phyloP scores from a whole-genome alignment of 2,113 vertebrate species.

The Silurus glanis region DNA sequence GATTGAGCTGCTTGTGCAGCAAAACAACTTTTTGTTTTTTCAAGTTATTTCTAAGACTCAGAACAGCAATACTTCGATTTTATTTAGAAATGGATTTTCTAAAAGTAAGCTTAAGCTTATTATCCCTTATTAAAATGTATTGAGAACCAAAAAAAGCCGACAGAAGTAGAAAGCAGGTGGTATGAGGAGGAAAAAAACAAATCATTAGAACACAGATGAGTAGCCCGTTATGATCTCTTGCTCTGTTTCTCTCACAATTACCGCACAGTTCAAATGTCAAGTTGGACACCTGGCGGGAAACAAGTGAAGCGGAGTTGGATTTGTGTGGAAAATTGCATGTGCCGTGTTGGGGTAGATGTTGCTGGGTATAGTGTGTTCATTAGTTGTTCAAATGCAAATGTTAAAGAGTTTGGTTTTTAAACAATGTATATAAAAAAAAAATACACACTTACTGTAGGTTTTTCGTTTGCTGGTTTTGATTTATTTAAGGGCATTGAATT shows the following conservation, averaged over 20 bases:
- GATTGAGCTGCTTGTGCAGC: not conserved
- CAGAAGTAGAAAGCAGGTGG: slow-evolving; percentile 12
- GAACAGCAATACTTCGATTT: not conserved
- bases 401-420: not conserved
- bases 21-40: no score
- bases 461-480: not conserved
- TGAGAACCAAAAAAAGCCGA: slow-evolving; percentile 4
- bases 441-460: not conserved
- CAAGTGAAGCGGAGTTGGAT: slow-evolving; percentile 1
- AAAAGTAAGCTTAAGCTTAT: not conserved
- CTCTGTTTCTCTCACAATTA: not conserved
- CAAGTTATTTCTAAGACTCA: not conserved
- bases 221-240: slow-evolving; percentile 4
- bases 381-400: not conserved
- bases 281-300: slow-evolving; percentile 13
- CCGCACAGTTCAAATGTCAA: not conserved
- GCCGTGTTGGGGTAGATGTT: not conserved
- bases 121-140: not conserved
- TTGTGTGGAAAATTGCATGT: not conserved
- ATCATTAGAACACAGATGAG: slow-evolving; percentile 31
- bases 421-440: not conserved
- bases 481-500: not conserved
- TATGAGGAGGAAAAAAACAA: not conserved
- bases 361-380: not conserved
- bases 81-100: not conserved